Evolutionary conservation across 2,888 invertebrate genomes (phyloP), one percentile per base, ranked within the genome.

Genomic region (Plebejus melissa): DNA sequence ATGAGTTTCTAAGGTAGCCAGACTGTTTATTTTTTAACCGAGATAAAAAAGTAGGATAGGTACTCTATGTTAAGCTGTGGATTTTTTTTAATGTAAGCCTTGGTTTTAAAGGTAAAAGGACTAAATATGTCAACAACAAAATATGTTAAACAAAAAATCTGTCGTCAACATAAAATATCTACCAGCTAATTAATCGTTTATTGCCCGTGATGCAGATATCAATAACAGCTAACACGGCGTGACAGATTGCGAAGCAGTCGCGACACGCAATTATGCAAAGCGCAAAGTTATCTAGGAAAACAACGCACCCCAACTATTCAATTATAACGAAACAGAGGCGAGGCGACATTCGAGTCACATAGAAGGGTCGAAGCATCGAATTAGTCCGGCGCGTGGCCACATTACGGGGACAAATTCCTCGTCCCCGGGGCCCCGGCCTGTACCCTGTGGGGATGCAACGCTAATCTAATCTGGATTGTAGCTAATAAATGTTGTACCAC

Each of bases 391-490:
- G 92, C 93, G 93, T 93, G 93, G 91, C 93, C 87, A 88, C 90
- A 92, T 93, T 91, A 93, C 90, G 87, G 86, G 89, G 91, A 92
- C 92, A 91, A 91, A 91, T 90, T 90, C 85, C 86, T 82, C 82
- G 87, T 90, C 90, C 89, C 89, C 78, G 79, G 90, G 89, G 91
- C 78, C 81, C 80, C 81, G 80, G 81, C 82, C 82, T 80, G 81
- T 78, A 80, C 81, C 82, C 82, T 80, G 81, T 78, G 84, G 89
- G 88, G 92, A 91, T 92, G 92, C 92, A 92, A 90, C 88, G 86
- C 90, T 92, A 91, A 93, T 93, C 93, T 93, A 93, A 93, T 93
- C 92, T 87, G 88, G 90, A 90, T 90, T 90, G 91, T 86, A 92
- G 89, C 91, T 93, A 93, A 93, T 93, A 93, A 93, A 93, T 93